Evolutionary conservation across 2,113 vertebrate species (phyloP), one percentile per base, ranked within the genome.

Genomic region (Pangasianodon gigas): DNA sequence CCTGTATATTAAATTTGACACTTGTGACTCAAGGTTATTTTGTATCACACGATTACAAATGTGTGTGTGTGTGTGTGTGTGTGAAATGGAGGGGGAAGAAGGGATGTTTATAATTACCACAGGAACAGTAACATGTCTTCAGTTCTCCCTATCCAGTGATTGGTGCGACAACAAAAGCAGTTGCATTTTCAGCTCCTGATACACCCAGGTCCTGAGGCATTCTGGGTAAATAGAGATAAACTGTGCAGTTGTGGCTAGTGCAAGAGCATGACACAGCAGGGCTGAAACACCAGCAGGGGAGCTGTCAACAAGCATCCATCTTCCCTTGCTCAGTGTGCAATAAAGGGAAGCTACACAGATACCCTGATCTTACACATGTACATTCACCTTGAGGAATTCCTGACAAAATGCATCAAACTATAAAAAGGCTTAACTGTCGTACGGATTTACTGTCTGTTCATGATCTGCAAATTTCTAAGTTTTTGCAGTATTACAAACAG

Each of bases 251-350:
- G 91, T 75, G 75, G 90, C 83, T 92, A 87, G 91, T 75, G 88
- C 90, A 90, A 92, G 82, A 92, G 88, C 93, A 94, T 94, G 95
- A 95, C 94, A 91, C 93, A 93, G 94, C 94, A 95, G 93, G 80
- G 54, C 92, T 86, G 79, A 86, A 4, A 89, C 77, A 86, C 92
- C 88, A 46, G 93, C 87, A 91, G 87, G 92, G 93, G 90, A 90
- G 91, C 94, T 89, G 94, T 94, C 95, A 95, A 93, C 86, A 62
- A 26, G 58, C 91, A 95, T 96, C 93, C 67, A 92, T 95, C 93
- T 92, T 90, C 74, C 90, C 24, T 85, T 89, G 84, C 91, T 91
- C 91, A 82, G 89, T 86, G 19, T 90, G 92, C 87, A 84, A 90
- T 92, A 89, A 87, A 65, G 62, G 85, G 32, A 77, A 60, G 48